Conservation (phyloP, 2,888 invertebrate species). For the Cotesia congregata region DNA sequence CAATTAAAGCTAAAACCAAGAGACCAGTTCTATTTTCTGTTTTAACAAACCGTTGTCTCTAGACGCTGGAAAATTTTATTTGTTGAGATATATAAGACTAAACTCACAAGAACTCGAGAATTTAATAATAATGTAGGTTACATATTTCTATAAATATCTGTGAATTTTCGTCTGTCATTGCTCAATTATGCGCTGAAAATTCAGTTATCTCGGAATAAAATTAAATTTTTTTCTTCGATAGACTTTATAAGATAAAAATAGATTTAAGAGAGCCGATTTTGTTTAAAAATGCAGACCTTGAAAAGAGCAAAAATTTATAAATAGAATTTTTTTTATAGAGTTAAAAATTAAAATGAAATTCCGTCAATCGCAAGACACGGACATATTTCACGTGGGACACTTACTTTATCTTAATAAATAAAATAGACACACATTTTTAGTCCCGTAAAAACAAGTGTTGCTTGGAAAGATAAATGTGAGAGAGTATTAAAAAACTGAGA, state of each 20-base stretch:
- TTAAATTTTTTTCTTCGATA: too few species aligned
- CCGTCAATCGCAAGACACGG: not conserved
- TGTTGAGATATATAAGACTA: not conserved
- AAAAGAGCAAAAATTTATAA: too few species aligned
- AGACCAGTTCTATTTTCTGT: not conserved
- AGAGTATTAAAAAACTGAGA: not conserved
- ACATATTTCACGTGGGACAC: not conserved
- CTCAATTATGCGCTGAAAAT: too few species aligned
- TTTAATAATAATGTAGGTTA: not conserved
- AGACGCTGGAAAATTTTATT: not conserved
- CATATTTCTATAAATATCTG: too few species aligned
- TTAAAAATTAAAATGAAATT: not conserved
- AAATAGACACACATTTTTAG: not conserved
- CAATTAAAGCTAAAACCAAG: not conserved
- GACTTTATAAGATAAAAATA: too few species aligned
- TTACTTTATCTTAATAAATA: slow-evolving; percentile 1
- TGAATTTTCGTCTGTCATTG: too few species aligned
- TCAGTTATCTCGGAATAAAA: too few species aligned
- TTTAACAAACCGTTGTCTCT: not conserved
- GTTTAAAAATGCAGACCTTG: too few species aligned
- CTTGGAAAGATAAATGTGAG: not conserved
- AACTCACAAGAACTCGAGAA: not conserved
- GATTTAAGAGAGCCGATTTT: too few species aligned
- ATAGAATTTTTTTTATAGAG: too few species aligned
- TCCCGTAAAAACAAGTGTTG: not conserved